phyloP scores from a whole-genome alignment of 2,113 vertebrate genomes.

The Callocephalon fimbriatum region DNA sequence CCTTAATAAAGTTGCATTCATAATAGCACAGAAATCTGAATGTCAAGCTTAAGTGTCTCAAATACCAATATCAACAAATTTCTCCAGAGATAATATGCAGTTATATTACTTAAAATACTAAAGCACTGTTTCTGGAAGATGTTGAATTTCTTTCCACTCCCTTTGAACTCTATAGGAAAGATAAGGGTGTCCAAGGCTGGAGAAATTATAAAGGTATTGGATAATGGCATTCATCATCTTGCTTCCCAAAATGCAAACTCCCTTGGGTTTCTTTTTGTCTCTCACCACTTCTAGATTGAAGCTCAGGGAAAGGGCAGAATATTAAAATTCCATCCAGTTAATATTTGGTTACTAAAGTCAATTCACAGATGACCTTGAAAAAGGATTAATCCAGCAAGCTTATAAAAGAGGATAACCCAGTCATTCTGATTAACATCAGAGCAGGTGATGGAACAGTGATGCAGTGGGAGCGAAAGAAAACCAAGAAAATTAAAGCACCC shows the following conservation, averaged over 20 bases:
- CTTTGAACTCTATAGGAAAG: background rate
- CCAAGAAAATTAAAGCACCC: background rate
- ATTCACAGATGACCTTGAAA: constrained; percentile 45
- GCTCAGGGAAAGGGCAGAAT: constrained; percentile 11
- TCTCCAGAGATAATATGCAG: background rate
- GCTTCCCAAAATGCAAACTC: constrained; percentile 15
- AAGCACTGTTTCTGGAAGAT: background rate
- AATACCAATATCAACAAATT: background rate
- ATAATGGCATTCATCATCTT: background rate
- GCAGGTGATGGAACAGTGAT: background rate
- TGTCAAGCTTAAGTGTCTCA: background rate
- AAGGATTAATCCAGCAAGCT: constrained; percentile 9
- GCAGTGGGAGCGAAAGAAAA: background rate
- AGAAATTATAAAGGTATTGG: background rate
- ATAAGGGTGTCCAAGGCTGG: background rate
- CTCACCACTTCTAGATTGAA: constrained; percentile 23
- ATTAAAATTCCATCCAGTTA: constrained; percentile 60
- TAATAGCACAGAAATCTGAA: background rate
- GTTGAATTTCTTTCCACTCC: background rate
- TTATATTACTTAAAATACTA: background rate
- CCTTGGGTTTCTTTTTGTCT: constrained; percentile 35
- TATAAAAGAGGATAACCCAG: constrained; percentile 18
- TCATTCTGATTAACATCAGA: constrained; percentile 41
- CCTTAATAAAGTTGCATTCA: background rate
- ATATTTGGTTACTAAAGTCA: constrained; percentile 48